Evolutionary conservation across 2,113 vertebrate species (phyloP), one percentile per base, ranked within the genome.

Genomic region (Gambusia affinis): DNA sequence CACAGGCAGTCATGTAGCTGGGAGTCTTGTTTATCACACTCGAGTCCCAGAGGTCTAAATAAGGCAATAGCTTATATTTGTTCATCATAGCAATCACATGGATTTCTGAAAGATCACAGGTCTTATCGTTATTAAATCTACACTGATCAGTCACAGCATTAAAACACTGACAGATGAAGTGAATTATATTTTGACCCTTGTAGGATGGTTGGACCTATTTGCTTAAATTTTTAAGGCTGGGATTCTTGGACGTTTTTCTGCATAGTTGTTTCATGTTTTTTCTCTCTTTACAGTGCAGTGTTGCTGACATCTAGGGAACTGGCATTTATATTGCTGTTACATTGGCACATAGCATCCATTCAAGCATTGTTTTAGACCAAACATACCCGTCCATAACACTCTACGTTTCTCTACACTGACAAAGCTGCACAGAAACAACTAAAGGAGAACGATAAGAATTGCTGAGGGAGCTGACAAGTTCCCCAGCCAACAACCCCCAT

Each of bases 71-170:
- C 78, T 54, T 76, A 73, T 84, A 86, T 88, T 87, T 75, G 81
- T 73, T 89, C 83, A 93, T 92, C 82, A 87, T 61, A 80, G 72
- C 85, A 87, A 88, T 85, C 81, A 63, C 66, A 91, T 88, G 82
- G 89, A 86, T 91, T 90, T 84, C 64, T 61, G 61, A 81, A 31
- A 54, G 47, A 54, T 65, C 68, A 61, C 68, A 65, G 31, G 17
- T 37, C 27, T 10, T 5, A 27, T 74, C 64, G 29, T 60, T 74
- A 74, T 66, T 66, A 29, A 60, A 74, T 66, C 63, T 39, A 1
- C 31, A 30, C 31, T 11, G 14, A 74, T 74, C 63, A 74, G n/a
- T 33, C 15, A 12, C 31, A 74, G 35, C n/a, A 57, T 27, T 54
- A 28, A 65, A 33, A 29, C 14, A 24, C 31, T 37, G 63, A 74